phyloP scores from a whole-genome alignment of 2,888 invertebrate species.

The Lordiphosa fenestrarum region DNA sequence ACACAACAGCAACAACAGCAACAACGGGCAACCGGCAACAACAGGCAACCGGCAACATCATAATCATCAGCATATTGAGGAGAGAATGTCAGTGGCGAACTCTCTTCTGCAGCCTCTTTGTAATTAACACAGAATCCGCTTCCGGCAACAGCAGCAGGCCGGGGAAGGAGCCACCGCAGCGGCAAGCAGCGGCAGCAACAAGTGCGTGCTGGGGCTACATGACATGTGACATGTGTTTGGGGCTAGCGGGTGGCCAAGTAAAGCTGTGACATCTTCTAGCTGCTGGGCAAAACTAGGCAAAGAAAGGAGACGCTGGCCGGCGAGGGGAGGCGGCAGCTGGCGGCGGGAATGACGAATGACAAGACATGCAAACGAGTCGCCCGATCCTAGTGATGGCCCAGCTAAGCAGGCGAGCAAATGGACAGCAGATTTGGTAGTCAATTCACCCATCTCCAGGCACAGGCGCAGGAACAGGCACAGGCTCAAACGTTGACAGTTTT shows the following conservation, averaged over 20 bases:
- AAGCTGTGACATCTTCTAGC: conserved; percentile 73
- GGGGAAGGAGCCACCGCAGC: conserved; percentile 14
- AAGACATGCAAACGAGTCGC: conserved; percentile 54
- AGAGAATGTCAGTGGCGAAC: conserved; percentile 26
- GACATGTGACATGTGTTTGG: conserved; percentile 67
- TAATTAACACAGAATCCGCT: conserved; percentile 70
- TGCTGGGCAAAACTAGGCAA: conserved; percentile 59
- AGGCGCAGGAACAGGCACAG: conserved; percentile 17
- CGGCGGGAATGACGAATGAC: conserved; percentile 59
- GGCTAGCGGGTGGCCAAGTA: conserved; percentile 59
- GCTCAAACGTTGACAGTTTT: conserved; percentile 66
- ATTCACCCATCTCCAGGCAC: not conserved
- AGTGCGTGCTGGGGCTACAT: conserved; percentile 50
- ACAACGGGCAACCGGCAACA: conserved; percentile 33
- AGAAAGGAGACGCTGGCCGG: not conserved
- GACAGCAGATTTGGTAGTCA: not conserved
- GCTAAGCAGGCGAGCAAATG: not conserved
- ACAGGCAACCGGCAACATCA: conserved; percentile 43
- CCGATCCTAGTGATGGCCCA: not conserved
- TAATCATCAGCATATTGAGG: conserved; percentile 42
- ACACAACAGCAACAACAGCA: conserved; percentile 42
- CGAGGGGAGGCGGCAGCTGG: conserved; percentile 22
- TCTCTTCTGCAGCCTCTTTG: conserved; percentile 38
- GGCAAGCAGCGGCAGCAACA: conserved; percentile 35
- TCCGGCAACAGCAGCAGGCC: conserved; percentile 51